Evolutionary conservation across 1,140 invertebrate genomes (phyloP), one percentile per base, ranked within the genome.

Genomic region (Agrypnia vestita): DNA sequence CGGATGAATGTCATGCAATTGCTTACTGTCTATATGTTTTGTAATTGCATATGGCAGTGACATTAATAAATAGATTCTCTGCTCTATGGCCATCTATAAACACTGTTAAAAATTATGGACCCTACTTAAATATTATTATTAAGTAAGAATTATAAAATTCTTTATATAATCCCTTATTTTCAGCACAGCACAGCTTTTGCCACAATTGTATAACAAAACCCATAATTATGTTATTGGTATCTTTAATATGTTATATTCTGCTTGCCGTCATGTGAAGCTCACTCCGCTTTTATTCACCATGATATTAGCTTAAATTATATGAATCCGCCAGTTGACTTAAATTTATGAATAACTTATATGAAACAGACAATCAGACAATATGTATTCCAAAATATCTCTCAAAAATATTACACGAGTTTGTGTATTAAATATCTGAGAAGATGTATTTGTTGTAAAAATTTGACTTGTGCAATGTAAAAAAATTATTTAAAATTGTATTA

Each of bases 81-180:
- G 25, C 25, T 35, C 25, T 35, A 35, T 35, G 25, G 25, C 25
- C 25, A 3, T 1, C 25, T 35, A 35, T 3, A 35, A 6, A 35
- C 25, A 35, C 1, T 35, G 8, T 51, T 51, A 13, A 51, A n/a
- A n/a, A n/a, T n/a, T n/a, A n/a, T n/a, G n/a, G n/a, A n/a, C n/a
- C 8, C 1, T 51, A 51, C 3, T 51, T 51, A 51, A 51, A 51
- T 51, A 51, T 3, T 51, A n/a, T n/a, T n/a, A n/a, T n/a, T n/a
- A n/a, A n/a, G n/a, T n/a, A 51, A 9, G 11, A 51, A 51, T 51
- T 15, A 61, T 61, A 61, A 44, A 12, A 86, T 87, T 84, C 81
- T 84, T 83, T 67, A 55, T 19, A 11, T 62, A 15, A 59, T 56
- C 49, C 15, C 10, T 80, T 61, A 49, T 49, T 51, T 53, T 12